phyloP scores from a whole-genome alignment of 1,140 invertebrate genomes.

The Rhyacophila brunnea region DNA sequence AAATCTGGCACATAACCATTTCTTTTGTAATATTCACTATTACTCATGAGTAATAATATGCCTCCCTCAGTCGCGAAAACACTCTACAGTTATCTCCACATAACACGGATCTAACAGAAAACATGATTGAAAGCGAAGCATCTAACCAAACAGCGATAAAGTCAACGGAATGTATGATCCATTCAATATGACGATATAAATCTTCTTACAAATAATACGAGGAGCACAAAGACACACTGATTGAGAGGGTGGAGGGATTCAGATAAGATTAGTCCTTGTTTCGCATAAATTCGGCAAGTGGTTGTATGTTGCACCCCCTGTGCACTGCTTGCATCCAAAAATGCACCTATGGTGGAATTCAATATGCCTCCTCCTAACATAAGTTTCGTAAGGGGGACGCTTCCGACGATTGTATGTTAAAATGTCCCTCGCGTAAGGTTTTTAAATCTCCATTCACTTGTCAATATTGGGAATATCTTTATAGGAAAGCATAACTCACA shows the following conservation, averaged over 20 bases:
- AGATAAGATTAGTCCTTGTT: constrained; percentile 36
- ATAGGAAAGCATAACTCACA: neutral
- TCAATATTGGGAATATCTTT: neutral
- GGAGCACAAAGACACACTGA: constrained; percentile 30
- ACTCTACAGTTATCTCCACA: too few species aligned
- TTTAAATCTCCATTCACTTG: neutral
- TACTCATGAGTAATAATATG: too few species aligned
- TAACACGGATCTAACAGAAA: neutral
- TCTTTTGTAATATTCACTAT: too few species aligned
- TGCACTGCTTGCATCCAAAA: neutral
- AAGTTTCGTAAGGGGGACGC: constrained; percentile 2
- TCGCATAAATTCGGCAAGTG: constrained; percentile 27
- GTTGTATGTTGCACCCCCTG: constrained; percentile 11
- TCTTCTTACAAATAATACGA: constrained; percentile 33
- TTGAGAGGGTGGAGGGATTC: constrained; percentile 28
- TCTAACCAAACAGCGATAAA: constrained; percentile 3
- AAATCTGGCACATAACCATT: too few species aligned
- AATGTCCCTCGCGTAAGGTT: too few species aligned
- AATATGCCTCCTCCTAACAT: constrained; percentile 15
- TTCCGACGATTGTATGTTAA: neutral
- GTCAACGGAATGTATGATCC: constrained; percentile 21
- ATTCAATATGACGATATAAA: constrained; percentile 35
- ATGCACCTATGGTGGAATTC: constrained; percentile 11
- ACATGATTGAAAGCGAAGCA: constrained; percentile 4
- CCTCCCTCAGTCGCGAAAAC: too few species aligned